Evolutionary conservation across 2,888 invertebrate genomes (phyloP).

Genomic region (Hololepta plana): DNA sequence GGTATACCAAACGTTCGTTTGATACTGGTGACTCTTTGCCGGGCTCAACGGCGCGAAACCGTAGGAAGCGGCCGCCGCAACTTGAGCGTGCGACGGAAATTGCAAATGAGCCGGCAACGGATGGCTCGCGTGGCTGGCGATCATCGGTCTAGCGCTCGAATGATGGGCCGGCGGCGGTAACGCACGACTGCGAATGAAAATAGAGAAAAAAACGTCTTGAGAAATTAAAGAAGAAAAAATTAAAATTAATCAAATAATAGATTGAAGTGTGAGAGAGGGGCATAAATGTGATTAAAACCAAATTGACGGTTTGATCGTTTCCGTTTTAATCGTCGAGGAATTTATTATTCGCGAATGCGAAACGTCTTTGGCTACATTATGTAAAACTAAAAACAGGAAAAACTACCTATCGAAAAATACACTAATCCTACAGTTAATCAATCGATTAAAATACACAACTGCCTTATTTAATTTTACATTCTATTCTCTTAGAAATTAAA

Average conservation of each 20-base stretch:
- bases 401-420: too few relatives aligned
- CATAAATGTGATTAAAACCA: too few relatives aligned
- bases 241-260: constrained; percentile 1
- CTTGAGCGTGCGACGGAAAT: constrained; percentile 48
- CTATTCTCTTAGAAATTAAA: constrained; percentile 6
- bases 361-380: too few relatives aligned
- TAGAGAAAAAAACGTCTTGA: constrained; percentile 2
- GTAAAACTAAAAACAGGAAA: too few relatives aligned
- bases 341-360: too few relatives aligned
- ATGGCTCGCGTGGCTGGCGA: constrained; percentile 50
- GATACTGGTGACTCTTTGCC: constrained; percentile 48
- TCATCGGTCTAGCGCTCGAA: constrained; percentile 48
- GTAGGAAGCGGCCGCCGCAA: constrained; percentile 30
- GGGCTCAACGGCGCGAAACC: constrained; percentile 54
- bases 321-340: too few relatives aligned
- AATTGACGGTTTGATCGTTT: too few relatives aligned
- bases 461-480: too few relatives aligned
- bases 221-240: constrained; percentile 3
- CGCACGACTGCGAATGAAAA: constrained; percentile 32
- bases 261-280: too few relatives aligned
- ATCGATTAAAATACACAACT: too few relatives aligned
- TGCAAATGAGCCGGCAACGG: constrained; percentile 70
- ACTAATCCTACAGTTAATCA: too few relatives aligned
- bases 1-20: constrained; percentile 58
- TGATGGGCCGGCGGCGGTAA: constrained; percentile 67